Conservation (phyloP, 2,888 invertebrate genomes). For the Rhogogaster chlorosoma region DNA sequence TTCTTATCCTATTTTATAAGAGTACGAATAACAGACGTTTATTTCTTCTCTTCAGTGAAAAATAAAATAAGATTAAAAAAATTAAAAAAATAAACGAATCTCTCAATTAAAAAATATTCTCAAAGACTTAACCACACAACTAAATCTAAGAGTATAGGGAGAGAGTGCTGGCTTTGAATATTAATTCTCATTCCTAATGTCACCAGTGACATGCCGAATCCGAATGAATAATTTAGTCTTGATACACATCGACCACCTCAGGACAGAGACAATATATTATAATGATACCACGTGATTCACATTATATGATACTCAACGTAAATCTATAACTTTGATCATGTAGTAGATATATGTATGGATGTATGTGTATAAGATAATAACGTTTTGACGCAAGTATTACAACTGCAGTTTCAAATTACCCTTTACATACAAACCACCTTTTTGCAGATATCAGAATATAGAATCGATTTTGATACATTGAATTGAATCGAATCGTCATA, state of each 20-base stretch:
- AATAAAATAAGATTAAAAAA: constrained; percentile 15
- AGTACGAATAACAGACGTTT: constrained; percentile 35
- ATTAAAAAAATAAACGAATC: constrained; percentile 24
- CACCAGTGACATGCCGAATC: constrained; percentile 18
- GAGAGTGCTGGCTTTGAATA: constrained; percentile 37
- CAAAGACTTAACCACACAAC: constrained; percentile 6
- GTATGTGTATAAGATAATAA: constrained; percentile 5
- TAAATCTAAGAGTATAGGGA: constrained; percentile 36
- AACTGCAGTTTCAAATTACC: constrained; percentile 27
- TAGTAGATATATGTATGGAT: neutral
- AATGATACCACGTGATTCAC: neutral
- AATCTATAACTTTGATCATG: neutral
- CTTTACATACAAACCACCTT: neutral
- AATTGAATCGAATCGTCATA: neutral
- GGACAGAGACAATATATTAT: neutral
- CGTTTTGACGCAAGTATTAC: constrained; percentile 27
- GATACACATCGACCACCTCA: neutral
- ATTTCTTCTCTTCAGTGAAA: neutral
- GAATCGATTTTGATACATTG: neutral
- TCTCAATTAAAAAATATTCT: constrained; percentile 34
- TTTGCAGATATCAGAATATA: neutral
- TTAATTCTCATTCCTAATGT: constrained; percentile 6
- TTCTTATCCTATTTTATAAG: neutral
- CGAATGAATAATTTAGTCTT: neutral
- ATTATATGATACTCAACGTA: neutral